Conservation (phyloP, 2,888 invertebrate species). For the Coelopa pilipes region DNA sequence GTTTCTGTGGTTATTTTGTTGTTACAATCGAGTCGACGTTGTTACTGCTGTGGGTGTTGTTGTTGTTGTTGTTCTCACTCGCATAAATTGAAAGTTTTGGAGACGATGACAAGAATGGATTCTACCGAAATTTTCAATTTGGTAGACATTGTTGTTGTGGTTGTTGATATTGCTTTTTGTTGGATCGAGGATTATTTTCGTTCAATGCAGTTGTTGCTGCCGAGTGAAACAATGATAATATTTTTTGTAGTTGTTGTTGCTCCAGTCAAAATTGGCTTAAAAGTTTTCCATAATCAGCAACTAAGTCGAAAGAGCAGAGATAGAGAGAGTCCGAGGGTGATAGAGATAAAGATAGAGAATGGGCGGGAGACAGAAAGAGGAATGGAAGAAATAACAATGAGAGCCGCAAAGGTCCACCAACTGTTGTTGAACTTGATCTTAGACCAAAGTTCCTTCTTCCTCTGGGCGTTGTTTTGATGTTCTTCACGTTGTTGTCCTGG, state of each 20-base stretch:
- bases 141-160: background rate
- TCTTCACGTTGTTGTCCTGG: too few relatives aligned
- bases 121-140: constrained; percentile 3
- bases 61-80: background rate
- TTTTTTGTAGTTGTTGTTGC: too few relatives aligned
- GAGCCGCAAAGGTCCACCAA: background rate
- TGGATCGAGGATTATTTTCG: background rate
- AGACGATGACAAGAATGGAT: constrained; percentile 2
- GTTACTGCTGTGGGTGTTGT: too few relatives aligned
- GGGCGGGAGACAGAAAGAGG: too few relatives aligned
- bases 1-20: too few relatives aligned
- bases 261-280: constrained; percentile 13
- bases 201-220: too few relatives aligned
- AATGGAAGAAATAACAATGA: background rate
- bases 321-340: background rate
- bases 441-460: background rate
- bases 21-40: too few relatives aligned
- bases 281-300: constrained; percentile 14
- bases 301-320: constrained; percentile 7
- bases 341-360: background rate
- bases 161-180: too few relatives aligned
- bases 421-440: constrained; percentile 20
- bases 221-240: too few relatives aligned
- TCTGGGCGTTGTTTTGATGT: too few relatives aligned
- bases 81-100: constrained; percentile 16